phyloP scores from a whole-genome alignment of 2,797 vertebrate species.

The Benthosema pterotum region DNA sequence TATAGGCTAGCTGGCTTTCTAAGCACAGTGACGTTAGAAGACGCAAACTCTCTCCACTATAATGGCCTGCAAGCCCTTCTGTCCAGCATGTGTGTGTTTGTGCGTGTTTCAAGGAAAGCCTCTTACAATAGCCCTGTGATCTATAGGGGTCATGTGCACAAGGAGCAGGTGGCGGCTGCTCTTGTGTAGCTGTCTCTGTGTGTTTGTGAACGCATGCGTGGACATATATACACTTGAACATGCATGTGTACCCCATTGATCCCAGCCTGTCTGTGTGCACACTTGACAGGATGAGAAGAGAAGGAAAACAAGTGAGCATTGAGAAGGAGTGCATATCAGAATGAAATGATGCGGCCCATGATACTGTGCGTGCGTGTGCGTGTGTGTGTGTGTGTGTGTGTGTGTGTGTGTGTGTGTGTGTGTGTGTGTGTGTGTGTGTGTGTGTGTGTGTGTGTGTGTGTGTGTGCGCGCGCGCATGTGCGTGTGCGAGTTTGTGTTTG shows the following conservation, averaged over 20 bases:
- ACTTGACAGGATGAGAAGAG: conserved; percentile 23
- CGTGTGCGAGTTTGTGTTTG: conserved; percentile 1
- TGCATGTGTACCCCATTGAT: conserved; percentile 4
- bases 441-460: conserved; percentile 7
- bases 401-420: conserved; percentile 1
- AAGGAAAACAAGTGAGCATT: neutral
- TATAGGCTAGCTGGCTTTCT: conserved; percentile 57
- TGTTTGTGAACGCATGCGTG: conserved; percentile 24
- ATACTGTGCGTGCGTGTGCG: neutral
- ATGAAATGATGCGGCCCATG: neutral
- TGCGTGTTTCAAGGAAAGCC: conserved; percentile 2
- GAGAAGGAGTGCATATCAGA: conserved; percentile 5
- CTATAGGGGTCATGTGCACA: conserved; percentile 26
- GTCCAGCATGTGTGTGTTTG: conserved; percentile 45
- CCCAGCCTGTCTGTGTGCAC: conserved; percentile 11
- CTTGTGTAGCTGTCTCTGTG: conserved; percentile 9
- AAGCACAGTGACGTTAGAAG: conserved; percentile 60
- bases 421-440: conserved; percentile 10
- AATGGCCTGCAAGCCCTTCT: conserved; percentile 76
- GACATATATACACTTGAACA: neutral
- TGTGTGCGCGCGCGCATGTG: neutral
- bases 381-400: conserved; percentile 7
- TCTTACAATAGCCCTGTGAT: conserved; percentile 35
- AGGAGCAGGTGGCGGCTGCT: conserved; percentile 18
- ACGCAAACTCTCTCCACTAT: conserved; percentile 66